Conservation (phyloP, 1,140 invertebrate genomes). For the Listronotus bonariensis region DNA sequence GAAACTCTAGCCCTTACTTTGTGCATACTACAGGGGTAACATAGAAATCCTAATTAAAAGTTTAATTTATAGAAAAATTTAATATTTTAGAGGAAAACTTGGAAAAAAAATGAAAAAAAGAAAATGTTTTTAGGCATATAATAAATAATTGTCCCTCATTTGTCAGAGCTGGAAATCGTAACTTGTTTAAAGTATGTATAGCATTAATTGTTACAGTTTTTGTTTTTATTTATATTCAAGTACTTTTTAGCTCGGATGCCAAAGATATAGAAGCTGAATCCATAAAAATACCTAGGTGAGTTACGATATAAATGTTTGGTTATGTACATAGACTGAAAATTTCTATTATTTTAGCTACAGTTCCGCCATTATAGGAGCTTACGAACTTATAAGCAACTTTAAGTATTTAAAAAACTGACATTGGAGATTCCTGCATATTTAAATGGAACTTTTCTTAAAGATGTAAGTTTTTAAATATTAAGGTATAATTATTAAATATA, state of each 20-base stretch:
- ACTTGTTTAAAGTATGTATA: slow-evolving; percentile 31
- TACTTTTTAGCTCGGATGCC: slow-evolving; percentile 15
- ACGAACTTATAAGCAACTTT: slow-evolving; percentile 28
- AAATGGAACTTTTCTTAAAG: slow-evolving; percentile 25
- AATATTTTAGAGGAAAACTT: slow-evolving; percentile 35
- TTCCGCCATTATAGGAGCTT: slow-evolving; percentile 28
- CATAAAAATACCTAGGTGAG: slow-evolving; percentile 28
- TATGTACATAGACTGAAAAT: background rate
- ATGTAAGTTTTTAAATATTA: slow-evolving; percentile 22
- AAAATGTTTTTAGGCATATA: slow-evolving; percentile 32
- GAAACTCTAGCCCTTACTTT: slow-evolving; percentile 28
- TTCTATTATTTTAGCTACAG: slow-evolving; percentile 24
- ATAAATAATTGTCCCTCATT: slow-evolving; percentile 30
- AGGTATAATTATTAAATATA: too few relatives aligned
- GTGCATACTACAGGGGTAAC: slow-evolving; percentile 36
- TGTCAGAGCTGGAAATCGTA: slow-evolving; percentile 29
- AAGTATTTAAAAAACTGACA: slow-evolving; percentile 20
- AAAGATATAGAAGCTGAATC: slow-evolving; percentile 13
- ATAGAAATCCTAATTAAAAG: slow-evolving; percentile 33
- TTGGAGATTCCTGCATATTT: slow-evolving; percentile 28
- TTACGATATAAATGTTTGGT: slow-evolving; percentile 2
- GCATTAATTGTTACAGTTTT: background rate
- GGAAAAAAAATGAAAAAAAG: slow-evolving; percentile 29
- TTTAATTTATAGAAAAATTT: slow-evolving; percentile 35
- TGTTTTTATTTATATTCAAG: slow-evolving; percentile 16